Conservation (phyloP, 2,113 vertebrate genomes). For the Symphodus melops region DNA sequence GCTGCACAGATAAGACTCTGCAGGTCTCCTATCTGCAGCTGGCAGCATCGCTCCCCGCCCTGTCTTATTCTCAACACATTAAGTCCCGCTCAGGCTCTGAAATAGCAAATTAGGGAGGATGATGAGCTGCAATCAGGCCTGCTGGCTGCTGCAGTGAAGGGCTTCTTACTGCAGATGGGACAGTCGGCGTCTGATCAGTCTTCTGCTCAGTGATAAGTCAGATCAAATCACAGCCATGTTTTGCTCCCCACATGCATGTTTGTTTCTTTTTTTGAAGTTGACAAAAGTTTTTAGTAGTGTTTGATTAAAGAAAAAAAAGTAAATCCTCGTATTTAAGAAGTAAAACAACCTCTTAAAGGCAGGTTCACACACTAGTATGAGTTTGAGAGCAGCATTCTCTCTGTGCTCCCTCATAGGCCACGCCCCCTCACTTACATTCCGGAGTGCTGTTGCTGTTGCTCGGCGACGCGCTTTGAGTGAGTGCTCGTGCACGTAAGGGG, state of each 20-base stretch:
- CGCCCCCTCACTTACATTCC: too few species aligned
- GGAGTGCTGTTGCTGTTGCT: too few species aligned
- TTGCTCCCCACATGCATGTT: background rate
- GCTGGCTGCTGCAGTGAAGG: conserved; percentile 28
- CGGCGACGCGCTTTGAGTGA: too few species aligned
- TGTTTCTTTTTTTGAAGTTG: background rate
- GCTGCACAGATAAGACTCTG: conserved; percentile 46
- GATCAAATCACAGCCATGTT: background rate
- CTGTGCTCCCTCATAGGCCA: too few species aligned
- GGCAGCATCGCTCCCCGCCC: conserved; percentile 11
- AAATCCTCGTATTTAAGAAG: too few species aligned
- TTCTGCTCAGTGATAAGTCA: background rate
- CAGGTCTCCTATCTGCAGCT: conserved; percentile 22
- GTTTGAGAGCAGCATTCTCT: too few species aligned
- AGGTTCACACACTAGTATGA: too few species aligned
- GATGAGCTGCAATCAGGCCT: conserved; percentile 26
- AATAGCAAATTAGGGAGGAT: conserved; percentile 30
- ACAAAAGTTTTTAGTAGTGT: too few species aligned
- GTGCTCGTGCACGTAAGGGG: too few species aligned
- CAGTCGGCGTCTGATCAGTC: background rate
- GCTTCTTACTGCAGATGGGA: conserved; percentile 6
- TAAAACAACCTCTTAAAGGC: too few species aligned
- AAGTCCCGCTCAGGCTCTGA: conserved; percentile 19
- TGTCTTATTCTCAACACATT: conserved; percentile 24
- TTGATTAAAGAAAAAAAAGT: too few species aligned